Base-by-base conservation (phyloP, 92 coral and sea anemone species). In the Galaxea fascicularis region DNA sequence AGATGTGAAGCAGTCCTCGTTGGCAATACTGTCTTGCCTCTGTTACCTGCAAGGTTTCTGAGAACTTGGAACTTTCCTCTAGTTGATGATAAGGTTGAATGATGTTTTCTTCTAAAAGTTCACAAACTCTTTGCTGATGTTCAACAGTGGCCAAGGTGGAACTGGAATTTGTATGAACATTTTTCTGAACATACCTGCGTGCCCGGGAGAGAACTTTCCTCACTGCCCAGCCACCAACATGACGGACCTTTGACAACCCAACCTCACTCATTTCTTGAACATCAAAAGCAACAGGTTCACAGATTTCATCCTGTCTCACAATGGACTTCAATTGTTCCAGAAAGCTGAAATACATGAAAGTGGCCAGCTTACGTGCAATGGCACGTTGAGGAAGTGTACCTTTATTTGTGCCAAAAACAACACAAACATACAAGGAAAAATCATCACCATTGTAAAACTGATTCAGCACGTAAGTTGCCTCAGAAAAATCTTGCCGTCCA, bases 181-280 rank as follows among this genome's bases (percentile, higher is more conserved):
- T 83, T 11, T 21, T 73, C 24, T 22, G 45, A 1, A 73, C 74
- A 29, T 74, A 82, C 53, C 53, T 66, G 54, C 83, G 18, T 9
- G 64, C 75, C 10, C 24, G 82, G 4, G 35, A 56, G 13, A 74
- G 87, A 18, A 81, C 30, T 64, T 81, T 88, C 35, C 83, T 82
- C 24, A 80, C 70, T 1, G 30, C 87, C 86, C 87, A 79, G 6
- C 82, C 90, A 14, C 86, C 90, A 12, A 80, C 87, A 56, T 88
- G 84, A 13, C 91, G 22, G n/a, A 74, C 79, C 68, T 82, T 88
- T 4, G 83, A 80, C 25, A 75, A 30, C 1, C 87, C 91, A 5
- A 45, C 80, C 16, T 74, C 82, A 46, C 29, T 41, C 90, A 87
- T 87, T 35, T 73, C 74, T 11, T 73, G 29, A 0, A 87, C 90